A percentile compares a stretch with the other conserved stretches of the same genome.
Conservation (phyloP, 2,797 vertebrate species). For the Heteromormyrus szaboi region DNA sequence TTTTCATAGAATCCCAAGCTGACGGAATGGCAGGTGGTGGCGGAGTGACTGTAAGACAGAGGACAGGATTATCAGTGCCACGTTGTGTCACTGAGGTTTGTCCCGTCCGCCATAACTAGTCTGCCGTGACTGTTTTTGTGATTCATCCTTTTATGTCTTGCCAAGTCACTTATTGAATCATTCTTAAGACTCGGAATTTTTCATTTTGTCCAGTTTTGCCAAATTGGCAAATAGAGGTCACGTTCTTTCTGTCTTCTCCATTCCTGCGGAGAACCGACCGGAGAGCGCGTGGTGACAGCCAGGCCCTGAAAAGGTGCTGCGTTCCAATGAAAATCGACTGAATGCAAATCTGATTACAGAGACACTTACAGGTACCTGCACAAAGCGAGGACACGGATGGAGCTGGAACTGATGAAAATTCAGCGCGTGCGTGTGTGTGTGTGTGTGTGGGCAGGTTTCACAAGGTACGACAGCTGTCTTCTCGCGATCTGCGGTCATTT, state of each 20-base stretch:
- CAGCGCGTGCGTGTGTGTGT: not conserved
- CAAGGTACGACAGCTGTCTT: not conserved
- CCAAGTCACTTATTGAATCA: not conserved
- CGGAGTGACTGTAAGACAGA: not conserved
- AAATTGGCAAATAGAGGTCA: not conserved
- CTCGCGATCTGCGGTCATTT: not conserved
- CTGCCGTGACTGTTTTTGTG: not conserved
- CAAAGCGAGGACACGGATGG: not conserved
- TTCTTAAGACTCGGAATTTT: not conserved
- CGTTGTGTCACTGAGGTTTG: not conserved
- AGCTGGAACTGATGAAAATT: not conserved
- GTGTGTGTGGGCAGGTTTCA: not conserved
- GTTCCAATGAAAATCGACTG: not conserved
- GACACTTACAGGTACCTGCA: not conserved
- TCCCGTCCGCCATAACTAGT: not conserved
- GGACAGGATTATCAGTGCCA: not conserved
- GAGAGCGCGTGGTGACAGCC: not conserved
- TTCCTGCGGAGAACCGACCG: not conserved
- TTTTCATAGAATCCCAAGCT: not conserved
- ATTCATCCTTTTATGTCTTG: not conserved
- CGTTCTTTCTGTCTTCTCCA: not conserved
- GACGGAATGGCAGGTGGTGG: not conserved
- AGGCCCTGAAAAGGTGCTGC: not conserved
- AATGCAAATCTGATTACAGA: not conserved
- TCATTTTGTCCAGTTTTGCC: not conserved